Evolutionary conservation across 2,888 invertebrate species (phyloP).

Genomic region (Synanthedon myopaeformis): DNA sequence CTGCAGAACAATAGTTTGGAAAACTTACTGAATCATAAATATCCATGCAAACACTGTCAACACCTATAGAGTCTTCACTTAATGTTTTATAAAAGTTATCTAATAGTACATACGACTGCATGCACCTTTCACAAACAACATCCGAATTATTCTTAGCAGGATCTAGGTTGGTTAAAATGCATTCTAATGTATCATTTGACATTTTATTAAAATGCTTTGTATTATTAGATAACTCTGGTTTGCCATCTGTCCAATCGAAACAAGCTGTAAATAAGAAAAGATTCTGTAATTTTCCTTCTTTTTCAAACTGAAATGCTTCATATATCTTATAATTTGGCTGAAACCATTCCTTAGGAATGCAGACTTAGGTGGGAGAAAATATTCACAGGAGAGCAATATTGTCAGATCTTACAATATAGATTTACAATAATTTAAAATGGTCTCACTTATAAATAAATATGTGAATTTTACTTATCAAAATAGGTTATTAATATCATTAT

Average conservation of each 20-base stretch:
- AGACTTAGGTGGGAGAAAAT: no score
- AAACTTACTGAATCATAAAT: conserved; percentile 73
- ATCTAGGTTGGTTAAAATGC: conserved; percentile 39
- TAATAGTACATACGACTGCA: conserved; percentile 60
- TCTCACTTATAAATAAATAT: no score
- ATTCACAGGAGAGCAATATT: no score
- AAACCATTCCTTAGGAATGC: no score
- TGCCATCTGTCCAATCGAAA: conserved; percentile 54
- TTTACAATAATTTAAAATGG: conserved; percentile 1
- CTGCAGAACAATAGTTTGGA: no score
- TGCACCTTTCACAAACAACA: conserved; percentile 66
- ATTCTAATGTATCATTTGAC: conserved; percentile 50
- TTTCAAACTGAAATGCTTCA: no score
- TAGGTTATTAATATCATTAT: no score
- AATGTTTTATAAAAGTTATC: conserved; percentile 71
- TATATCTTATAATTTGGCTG: no score
- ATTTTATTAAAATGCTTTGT: conserved; percentile 58
- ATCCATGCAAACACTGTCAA: conserved; percentile 75
- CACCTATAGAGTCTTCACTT: conserved; percentile 66
- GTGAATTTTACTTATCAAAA: no score
- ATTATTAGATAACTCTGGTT: conserved; percentile 55
- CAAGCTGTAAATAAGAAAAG: conserved; percentile 59
- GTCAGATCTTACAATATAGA: background rate
- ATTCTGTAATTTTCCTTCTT: background rate
- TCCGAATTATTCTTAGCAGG: conserved; percentile 28